Conservation (phyloP, 2,113 vertebrate species). For the Microcebus lehilahytsara region DNA sequence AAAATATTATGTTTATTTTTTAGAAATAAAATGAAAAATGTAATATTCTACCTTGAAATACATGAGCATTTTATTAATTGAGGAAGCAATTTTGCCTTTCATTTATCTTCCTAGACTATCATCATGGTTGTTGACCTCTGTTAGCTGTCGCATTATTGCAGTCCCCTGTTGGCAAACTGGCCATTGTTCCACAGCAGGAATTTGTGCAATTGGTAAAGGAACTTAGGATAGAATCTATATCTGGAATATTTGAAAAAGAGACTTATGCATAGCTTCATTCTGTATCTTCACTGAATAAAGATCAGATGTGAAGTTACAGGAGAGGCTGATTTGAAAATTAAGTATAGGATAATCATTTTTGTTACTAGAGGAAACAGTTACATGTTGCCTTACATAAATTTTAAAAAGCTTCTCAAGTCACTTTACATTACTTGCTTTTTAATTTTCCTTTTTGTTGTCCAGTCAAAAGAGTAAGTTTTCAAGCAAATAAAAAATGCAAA, state of each 20-base stretch:
- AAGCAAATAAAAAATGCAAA: neutral
- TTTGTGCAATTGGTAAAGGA: neutral
- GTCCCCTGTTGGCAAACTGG: constrained; percentile 53
- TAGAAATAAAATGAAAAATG: neutral
- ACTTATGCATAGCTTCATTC: neutral
- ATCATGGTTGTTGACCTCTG: constrained; percentile 52
- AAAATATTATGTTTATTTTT: neutral
- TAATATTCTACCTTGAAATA: neutral
- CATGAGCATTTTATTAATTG: constrained; percentile 63
- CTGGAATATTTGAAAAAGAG: constrained; percentile 54
- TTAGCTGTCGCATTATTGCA: constrained; percentile 21
- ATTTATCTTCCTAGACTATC: constrained; percentile 29
- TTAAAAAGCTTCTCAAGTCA: neutral
- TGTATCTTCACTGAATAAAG: constrained; percentile 7
- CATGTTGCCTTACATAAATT: neutral
- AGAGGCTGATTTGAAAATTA: neutral
- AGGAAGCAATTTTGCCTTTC: constrained; percentile 66
- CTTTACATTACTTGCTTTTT: neutral
- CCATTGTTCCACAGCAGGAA: constrained; percentile 48
- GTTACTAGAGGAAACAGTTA: neutral
- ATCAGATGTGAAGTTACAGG: constrained; percentile 18
- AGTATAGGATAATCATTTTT: neutral
- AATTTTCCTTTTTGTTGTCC: neutral
- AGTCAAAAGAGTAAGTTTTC: neutral
- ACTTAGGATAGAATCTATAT: neutral